phyloP scores from a whole-genome alignment of 2,888 invertebrate genomes.

The Pterostichus madidus region DNA sequence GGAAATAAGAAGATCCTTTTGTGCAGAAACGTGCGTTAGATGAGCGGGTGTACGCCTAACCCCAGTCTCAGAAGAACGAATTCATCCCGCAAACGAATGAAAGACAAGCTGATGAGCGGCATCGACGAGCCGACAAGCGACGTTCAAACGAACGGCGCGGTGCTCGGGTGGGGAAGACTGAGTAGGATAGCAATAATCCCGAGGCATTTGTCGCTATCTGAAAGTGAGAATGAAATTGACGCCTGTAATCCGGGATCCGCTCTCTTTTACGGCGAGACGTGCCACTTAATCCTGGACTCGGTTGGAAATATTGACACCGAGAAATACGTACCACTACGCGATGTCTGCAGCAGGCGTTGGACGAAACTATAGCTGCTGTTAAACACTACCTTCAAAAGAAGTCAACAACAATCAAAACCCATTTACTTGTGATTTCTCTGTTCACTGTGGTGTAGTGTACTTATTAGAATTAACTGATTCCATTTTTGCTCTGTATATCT shows the following conservation, averaged over 20 bases:
- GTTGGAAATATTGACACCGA: conserved; percentile 53
- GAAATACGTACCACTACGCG: conserved; percentile 41
- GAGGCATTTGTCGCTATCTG: conserved; percentile 67
- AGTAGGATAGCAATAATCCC: conserved; percentile 56
- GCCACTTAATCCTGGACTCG: conserved; percentile 46
- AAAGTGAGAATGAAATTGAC: conserved; percentile 71
- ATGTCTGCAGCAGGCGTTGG: neutral
- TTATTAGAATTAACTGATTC: no score
- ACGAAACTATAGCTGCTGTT: neutral
- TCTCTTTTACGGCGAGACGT: conserved; percentile 56
- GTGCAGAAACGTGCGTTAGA: no score
- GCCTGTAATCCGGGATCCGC: conserved; percentile 69
- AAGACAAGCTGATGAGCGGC: conserved; percentile 23
- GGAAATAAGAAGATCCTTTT: conserved; percentile 17
- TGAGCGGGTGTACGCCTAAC: conserved; percentile 15
- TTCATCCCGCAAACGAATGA: conserved; percentile 26
- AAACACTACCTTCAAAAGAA: no score
- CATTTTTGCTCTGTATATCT: no score
- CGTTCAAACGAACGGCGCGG: conserved; percentile 15
- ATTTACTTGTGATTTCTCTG: neutral
- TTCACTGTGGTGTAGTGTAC: no score
- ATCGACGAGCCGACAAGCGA: conserved; percentile 3
- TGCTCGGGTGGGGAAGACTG: neutral
- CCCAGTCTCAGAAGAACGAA: conserved; percentile 10
- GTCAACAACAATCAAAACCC: no score